phyloP scores from a whole-genome alignment of 1,140 invertebrate genomes.

The Liolophura sinensis region DNA sequence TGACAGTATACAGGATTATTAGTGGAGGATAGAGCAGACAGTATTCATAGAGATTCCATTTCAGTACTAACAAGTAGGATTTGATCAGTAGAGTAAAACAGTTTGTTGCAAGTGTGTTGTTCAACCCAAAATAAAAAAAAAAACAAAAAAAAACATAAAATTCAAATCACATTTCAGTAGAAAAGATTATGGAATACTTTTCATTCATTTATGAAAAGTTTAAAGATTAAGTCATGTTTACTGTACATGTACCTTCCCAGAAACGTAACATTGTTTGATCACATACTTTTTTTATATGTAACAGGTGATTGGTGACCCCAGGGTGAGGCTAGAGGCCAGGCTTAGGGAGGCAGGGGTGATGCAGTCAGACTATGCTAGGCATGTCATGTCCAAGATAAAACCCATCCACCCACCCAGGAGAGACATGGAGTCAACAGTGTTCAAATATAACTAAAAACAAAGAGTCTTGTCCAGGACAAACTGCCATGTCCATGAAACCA shows the following conservation, averaged over 20 bases:
- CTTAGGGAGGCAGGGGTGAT: conserved; percentile 51
- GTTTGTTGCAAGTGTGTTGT: too few relatives aligned
- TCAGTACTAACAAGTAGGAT: too few relatives aligned
- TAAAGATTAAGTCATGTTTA: not conserved
- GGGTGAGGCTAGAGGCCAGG: conserved; percentile 44
- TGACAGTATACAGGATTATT: too few relatives aligned
- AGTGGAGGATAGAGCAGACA: too few relatives aligned
- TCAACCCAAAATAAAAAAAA: not conserved
- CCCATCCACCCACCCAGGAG: conserved; percentile 44
- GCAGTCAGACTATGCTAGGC: conserved; percentile 45
- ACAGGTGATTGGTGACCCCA: conserved; percentile 52
- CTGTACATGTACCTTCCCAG: not conserved
- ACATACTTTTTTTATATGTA: conserved; percentile 2
- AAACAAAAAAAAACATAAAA: conserved; percentile 3
- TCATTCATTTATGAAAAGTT: not conserved
- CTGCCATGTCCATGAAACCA: conserved; percentile 15
- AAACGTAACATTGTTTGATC: not conserved
- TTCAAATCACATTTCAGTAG: not conserved
- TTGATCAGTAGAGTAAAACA: too few relatives aligned
- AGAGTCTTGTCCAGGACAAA: not conserved
- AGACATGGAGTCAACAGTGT: conserved; percentile 48
- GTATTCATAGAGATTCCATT: too few relatives aligned
- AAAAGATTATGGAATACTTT: conserved; percentile 1
- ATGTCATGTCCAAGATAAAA: conserved; percentile 34
- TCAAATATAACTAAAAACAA: conserved; percentile 15